Percentiles rank a stretch among this genome's conserved stretches.
These are phyloP conservation scores for Bemisia tabaci DNA, from an alignment of 1,140 invertebrate genomes.

Conservation along the genomic window DNA sequence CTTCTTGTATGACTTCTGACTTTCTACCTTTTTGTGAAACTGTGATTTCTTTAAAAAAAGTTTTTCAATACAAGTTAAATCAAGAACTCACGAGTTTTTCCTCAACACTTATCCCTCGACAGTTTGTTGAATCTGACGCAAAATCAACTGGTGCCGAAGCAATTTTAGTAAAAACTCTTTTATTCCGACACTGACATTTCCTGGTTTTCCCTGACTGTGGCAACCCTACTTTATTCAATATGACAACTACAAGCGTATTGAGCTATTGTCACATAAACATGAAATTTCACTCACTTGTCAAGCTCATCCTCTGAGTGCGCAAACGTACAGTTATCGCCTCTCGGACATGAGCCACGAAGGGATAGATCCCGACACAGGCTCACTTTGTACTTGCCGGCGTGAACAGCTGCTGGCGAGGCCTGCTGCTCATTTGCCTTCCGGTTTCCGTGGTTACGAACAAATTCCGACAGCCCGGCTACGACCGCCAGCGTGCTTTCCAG, in stretches of 20 bases:
- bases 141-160: no score
- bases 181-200: no score
- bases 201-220: no score
- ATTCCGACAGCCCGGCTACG: conserved; percentile 70
- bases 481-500: conserved; percentile 68
- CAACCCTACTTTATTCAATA: no score
- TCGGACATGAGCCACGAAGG: conserved; percentile 61
- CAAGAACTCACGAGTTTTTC: no score
- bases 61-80: neutral
- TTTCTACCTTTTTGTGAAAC: conserved; percentile 5
- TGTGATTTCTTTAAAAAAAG: neutral
- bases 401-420: conserved; percentile 33
- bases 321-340: conserved; percentile 77
- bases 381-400: conserved; percentile 28
- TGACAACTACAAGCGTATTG: no score
- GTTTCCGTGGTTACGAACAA: conserved; percentile 65
- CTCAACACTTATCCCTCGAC: no score
- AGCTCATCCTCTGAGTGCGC: conserved; percentile 83
- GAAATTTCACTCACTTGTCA: conserved; percentile 44
- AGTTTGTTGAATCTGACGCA: no score
- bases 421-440: conserved; percentile 33
- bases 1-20: neutral
- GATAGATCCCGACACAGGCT: conserved; percentile 78
- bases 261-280: no score
- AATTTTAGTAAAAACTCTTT: no score